Conservation (phyloP, 2,888 invertebrate genomes). For the Punctoribates punctum region DNA sequence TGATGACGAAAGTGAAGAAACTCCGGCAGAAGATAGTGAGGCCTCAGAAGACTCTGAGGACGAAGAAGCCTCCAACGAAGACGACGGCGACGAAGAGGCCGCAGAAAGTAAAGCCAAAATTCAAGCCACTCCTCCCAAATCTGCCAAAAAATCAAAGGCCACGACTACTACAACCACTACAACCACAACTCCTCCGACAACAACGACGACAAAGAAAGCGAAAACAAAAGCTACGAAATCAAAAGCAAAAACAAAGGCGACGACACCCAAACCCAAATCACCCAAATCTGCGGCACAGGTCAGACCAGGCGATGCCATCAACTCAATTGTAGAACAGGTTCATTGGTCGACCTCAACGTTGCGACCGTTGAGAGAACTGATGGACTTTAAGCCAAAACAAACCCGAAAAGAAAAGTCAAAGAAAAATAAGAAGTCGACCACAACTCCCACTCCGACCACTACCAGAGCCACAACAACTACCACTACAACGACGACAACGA, state of each 20-base stretch:
- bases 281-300: slow-evolving; percentile 36
- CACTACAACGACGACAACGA: slow-evolving; percentile 11
- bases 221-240: slow-evolving; percentile 14
- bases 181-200: slow-evolving; percentile 3
- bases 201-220: slow-evolving; percentile 9
- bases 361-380: slow-evolving; percentile 39
- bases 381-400: not conserved
- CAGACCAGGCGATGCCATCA: not conserved
- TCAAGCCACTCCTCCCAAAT: not conserved
- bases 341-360: slow-evolving; percentile 41
- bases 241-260: not conserved
- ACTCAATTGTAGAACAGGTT: slow-evolving; percentile 25
- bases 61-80: not conserved
- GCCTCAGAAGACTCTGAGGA: not conserved
- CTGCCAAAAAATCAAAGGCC: not conserved
- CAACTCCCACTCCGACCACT: slow-evolving; percentile 5
- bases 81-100: slow-evolving; percentile 3
- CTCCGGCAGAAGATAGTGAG: too few species aligned
- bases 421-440: not conserved
- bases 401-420: slow-evolving; percentile 28
- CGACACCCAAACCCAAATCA: slow-evolving; percentile 24
- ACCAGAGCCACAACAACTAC: slow-evolving; percentile 21
- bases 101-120: slow-evolving; percentile 31
- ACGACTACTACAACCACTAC: slow-evolving; percentile 39
- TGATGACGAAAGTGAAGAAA: not conserved